Conservation (phyloP, 2,797 vertebrate species). For the Xiphorhynchus erythropygius region DNA sequence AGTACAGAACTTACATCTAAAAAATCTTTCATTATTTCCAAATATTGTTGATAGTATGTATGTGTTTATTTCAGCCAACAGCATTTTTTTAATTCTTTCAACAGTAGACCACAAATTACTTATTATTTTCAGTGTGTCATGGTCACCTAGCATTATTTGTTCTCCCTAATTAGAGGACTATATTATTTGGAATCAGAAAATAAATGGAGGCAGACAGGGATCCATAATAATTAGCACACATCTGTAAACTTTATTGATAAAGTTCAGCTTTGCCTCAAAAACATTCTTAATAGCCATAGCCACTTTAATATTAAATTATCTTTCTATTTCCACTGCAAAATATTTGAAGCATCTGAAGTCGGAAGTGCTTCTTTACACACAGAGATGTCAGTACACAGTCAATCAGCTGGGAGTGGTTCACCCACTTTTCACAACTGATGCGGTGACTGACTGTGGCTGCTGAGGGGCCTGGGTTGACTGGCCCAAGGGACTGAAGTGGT, state of each 20-base stretch:
- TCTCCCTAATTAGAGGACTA: neutral
- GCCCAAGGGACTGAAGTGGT: fast-evolving
- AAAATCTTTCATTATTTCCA: neutral
- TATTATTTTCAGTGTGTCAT: neutral
- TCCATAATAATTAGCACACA: neutral
- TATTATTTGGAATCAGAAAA: neutral
- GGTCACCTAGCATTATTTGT: neutral
- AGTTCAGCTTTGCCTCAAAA: neutral
- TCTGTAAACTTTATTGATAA: neutral
- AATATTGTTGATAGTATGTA: neutral
- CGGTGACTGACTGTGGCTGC: neutral
- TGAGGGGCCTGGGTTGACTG: neutral
- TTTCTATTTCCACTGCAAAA: neutral
- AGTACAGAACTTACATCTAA: neutral
- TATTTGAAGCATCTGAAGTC: neutral
- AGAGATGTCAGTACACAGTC: neutral
- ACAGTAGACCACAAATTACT: neutral
- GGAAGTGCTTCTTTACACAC: neutral
- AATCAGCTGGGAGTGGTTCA: neutral
- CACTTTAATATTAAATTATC: neutral
- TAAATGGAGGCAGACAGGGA: neutral
- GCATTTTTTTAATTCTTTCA: neutral
- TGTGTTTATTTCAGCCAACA: neutral
- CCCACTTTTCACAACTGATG: neutral
- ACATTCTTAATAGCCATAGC: neutral